Conservation (phyloP, 2,113 vertebrate species). For the Marmota flaviventris region DNA sequence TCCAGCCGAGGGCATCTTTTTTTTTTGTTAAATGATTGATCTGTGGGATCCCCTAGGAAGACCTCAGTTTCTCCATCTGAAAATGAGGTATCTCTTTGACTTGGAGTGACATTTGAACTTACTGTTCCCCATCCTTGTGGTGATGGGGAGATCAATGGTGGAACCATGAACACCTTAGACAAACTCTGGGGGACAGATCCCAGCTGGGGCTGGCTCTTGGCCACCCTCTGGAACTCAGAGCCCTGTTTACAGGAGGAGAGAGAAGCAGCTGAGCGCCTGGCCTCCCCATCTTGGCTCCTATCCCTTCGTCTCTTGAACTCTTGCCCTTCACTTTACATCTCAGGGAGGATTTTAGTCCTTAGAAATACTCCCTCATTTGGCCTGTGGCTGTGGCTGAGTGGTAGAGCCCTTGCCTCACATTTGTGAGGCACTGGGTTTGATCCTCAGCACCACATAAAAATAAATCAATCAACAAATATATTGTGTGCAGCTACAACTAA, state of each 20-base stretch:
- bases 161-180: background rate
- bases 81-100: background rate
- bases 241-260: background rate
- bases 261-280: background rate
- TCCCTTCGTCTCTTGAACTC: background rate
- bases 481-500: too few relatives aligned
- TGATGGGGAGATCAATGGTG: background rate
- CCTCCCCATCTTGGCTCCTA: background rate
- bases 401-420: too few relatives aligned
- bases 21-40: background rate
- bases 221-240: background rate
- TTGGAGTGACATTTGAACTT: background rate
- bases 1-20: background rate
- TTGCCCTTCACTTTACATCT: background rate
- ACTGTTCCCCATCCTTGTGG: background rate
- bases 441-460: too few relatives aligned
- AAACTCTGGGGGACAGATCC: background rate
- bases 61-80: background rate
- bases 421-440: too few relatives aligned
- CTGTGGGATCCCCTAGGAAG: background rate
- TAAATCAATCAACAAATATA: too few relatives aligned
- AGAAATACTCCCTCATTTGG: background rate
- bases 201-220: background rate
- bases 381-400: too few relatives aligned
- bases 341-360: background rate